Evolutionary conservation across 1,140 invertebrate species (phyloP).

Genomic region (Neodiprion pinetum): DNA sequence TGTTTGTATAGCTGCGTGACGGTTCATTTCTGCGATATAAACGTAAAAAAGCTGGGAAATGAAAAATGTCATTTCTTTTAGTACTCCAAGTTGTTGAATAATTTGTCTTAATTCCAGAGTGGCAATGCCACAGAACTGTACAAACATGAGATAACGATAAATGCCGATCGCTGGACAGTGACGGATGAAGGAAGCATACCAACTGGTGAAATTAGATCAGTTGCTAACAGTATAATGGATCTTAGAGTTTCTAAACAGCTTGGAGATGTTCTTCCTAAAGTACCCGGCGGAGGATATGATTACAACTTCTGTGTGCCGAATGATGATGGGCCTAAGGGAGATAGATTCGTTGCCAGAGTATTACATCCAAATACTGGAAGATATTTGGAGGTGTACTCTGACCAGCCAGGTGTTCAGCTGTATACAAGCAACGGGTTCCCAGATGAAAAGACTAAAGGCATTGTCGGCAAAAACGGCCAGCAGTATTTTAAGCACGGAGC

Average conservation of each 20-base stretch:
- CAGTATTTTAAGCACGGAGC: slow-evolving; percentile 80
- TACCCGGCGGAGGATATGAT: slow-evolving; percentile 68
- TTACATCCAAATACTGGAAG: slow-evolving; percentile 75
- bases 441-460: slow-evolving; percentile 43
- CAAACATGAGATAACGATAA: slow-evolving; percentile 77
- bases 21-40: no score
- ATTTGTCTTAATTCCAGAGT: slow-evolving; percentile 46
- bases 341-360: slow-evolving; percentile 61
- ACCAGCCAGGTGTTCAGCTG: slow-evolving; percentile 91
- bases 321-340: slow-evolving; percentile 17
- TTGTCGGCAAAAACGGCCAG: slow-evolving; percentile 74
- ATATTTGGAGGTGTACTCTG: slow-evolving; percentile 76
- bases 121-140: slow-evolving; percentile 64
- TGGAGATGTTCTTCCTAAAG: slow-evolving; percentile 57
- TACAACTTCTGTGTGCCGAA: slow-evolving; percentile 70
- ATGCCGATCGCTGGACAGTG: slow-evolving; percentile 80
- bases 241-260: slow-evolving; percentile 63
- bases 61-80: no score
- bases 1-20: no score
- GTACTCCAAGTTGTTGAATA: no score
- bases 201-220: slow-evolving; percentile 74
- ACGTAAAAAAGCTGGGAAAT: no score
- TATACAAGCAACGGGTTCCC: slow-evolving; percentile 86
- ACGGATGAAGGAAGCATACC: slow-evolving; percentile 78
- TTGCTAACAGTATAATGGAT: slow-evolving; percentile 68